Base-by-base conservation (phyloP, 2,888 invertebrate genomes). In the Oligia latruncula region DNA sequence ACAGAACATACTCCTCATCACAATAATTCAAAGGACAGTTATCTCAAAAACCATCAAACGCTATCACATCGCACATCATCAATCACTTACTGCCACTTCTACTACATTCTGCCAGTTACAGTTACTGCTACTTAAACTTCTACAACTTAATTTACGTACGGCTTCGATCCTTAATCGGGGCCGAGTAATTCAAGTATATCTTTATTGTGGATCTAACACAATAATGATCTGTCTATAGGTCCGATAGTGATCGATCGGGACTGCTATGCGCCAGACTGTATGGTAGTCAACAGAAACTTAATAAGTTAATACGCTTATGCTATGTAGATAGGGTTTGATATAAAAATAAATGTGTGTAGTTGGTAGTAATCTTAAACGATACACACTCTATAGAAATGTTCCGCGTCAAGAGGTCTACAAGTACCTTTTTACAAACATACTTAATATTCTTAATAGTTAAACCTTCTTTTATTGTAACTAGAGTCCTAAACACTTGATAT, bases 161-260 rank as follows among this genome's bases (percentile, higher is more conserved):
- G 80, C 55, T 64, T 71, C n/a, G 71, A 75, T 81, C 64, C 78
- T 85, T 80, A 80, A 83, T 82, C 76, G 82, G 71, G 84, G 82
- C 80, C 80, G 72, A 74, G 65, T n/a, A 1, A 17, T 17, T 29
- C 29, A 64, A 64, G 17, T 76, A 43, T 85, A 90, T 90, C 90
- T 90, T 87, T 88, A 90, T 78, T 80, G 87, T 83, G 70, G 55
- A 90, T 92, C 92, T 88, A 84, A 82, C 78, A 83, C 83, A 82
- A 83, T 90, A 88, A 87, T 81, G 85, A 87, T 87, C 87, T 85
- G 73, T 71, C 60, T 70, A 35, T 65, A 73, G 88, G 87, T 83
- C 84, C 49, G 67, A 78, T 66, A 75, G 49, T 68, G 77, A 82
- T 82, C 84, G 84, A 91, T 89, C 76, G 73, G 35, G 64, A 70